A percentile compares a stretch with the other conserved stretches of the same genome.
Conservation (phyloP, 2,113 vertebrate species). For the Cephalopterus ornatus region DNA sequence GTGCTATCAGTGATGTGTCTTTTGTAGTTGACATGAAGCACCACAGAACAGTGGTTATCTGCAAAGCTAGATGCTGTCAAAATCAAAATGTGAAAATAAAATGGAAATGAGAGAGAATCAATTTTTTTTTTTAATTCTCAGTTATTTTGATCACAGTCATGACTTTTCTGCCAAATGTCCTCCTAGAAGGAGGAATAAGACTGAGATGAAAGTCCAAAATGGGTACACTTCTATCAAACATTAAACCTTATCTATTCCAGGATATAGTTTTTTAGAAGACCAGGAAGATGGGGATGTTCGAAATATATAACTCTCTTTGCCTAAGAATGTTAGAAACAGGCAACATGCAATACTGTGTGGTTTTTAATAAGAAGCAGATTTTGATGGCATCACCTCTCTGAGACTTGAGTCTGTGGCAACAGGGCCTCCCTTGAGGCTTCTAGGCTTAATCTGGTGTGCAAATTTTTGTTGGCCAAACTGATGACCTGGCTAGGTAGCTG, state of each 20-base stretch:
- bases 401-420: background rate
- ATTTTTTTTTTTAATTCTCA: background rate
- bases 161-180: background rate
- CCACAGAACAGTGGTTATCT: background rate
- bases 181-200: background rate
- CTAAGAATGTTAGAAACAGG: background rate
- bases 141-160: background rate
- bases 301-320: background rate
- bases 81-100: background rate
- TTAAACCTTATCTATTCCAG: background rate
- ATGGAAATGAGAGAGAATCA: background rate
- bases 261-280: background rate
- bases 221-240: background rate
- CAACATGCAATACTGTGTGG: background rate
- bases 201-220: background rate
- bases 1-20: background rate
- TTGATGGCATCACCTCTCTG: background rate
- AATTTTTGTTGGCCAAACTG: background rate
- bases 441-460: background rate
- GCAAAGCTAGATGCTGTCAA: background rate
- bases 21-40: background rate
- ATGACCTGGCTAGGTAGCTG: background rate
- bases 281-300: rapidly evolving
- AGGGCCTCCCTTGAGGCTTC: background rate
- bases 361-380: background rate